Evolutionary conservation across 2,797 vertebrate genomes (phyloP).

Genomic region (Catostomus latipinnis): DNA sequence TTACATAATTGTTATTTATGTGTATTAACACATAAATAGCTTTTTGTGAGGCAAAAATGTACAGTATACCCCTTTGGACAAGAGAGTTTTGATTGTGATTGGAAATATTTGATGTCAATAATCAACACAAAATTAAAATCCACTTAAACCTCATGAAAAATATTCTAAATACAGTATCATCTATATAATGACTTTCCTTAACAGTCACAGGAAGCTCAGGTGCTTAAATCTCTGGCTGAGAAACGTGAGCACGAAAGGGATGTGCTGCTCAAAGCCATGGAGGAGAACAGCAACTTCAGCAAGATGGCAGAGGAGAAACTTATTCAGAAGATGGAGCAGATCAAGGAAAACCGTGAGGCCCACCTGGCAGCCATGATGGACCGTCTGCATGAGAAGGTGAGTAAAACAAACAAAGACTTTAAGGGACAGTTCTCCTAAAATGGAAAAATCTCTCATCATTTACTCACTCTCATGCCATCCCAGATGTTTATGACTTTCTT

Average conservation of each 20-base stretch:
- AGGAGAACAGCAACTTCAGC: constrained; percentile 98
- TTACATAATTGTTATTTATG: not conserved
- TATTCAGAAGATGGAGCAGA: constrained; percentile 95
- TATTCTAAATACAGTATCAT: not conserved
- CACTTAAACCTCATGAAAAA: not conserved
- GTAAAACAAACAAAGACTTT: constrained; percentile 19
- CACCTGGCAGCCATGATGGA: constrained; percentile 90
- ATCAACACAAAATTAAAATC: constrained; percentile 6
- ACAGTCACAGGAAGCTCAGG: constrained; percentile 91
- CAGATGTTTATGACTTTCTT: too few species aligned
- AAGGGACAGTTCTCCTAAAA: too few species aligned
- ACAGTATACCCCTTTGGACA: not conserved
- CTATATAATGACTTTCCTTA: constrained; percentile 8
- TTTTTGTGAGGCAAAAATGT: not conserved
- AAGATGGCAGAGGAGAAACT: constrained; percentile 96
- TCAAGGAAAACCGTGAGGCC: constrained; percentile 94
- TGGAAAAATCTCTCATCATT: too few species aligned
- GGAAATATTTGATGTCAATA: too few species aligned
- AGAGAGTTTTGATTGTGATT: not conserved
- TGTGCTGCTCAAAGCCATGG: constrained; percentile 94
- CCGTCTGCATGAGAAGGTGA: constrained; percentile 90
- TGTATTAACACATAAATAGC: not conserved
- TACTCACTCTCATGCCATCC: too few species aligned
- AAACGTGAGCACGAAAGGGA: constrained; percentile 93
- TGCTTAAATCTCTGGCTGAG: constrained; percentile 91